Evolutionary conservation across 2,888 invertebrate species (phyloP).

Genomic region (Agrotis exclamationis): DNA sequence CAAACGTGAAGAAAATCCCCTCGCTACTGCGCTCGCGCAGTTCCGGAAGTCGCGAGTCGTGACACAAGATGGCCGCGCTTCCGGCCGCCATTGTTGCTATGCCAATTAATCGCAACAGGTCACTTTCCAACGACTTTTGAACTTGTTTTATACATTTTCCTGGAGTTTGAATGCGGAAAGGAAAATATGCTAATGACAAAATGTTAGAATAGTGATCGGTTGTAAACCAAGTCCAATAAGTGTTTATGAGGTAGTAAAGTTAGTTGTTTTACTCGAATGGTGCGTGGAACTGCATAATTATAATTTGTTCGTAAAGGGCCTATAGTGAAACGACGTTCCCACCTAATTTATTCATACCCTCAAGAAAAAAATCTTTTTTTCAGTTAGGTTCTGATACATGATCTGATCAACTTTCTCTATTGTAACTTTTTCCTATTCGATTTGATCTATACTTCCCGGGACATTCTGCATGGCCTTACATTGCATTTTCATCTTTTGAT

Average conservation of each 20-base stretch:
- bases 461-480: no score
- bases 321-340: neutral
- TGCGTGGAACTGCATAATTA: slow-evolving; percentile 2
- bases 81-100: slow-evolving; percentile 62
- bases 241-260: slow-evolving; percentile 22
- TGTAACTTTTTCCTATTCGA: neutral
- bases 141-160: slow-evolving; percentile 53
- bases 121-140: slow-evolving; percentile 63
- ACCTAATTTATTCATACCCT: no score
- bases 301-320: neutral
- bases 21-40: slow-evolving; percentile 50
- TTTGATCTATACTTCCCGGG: no score
- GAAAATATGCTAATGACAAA: slow-evolving; percentile 35
- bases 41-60: slow-evolving; percentile 68
- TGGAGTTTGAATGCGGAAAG: slow-evolving; percentile 7
- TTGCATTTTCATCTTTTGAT: no score
- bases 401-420: no score
- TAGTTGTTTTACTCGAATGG: neutral
- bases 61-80: slow-evolving; percentile 66
- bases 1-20: slow-evolving; percentile 42
- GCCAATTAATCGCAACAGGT: slow-evolving; percentile 43
- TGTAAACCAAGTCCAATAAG: neutral
- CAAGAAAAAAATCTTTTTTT: no score
- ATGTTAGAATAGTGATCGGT: slow-evolving; percentile 6
- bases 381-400: no score